These are phyloP conservation scores for Acanthaster planci DNA, from an alignment of 35 echinoderm and acorn worm species.

Conservation along the genomic window DNA sequence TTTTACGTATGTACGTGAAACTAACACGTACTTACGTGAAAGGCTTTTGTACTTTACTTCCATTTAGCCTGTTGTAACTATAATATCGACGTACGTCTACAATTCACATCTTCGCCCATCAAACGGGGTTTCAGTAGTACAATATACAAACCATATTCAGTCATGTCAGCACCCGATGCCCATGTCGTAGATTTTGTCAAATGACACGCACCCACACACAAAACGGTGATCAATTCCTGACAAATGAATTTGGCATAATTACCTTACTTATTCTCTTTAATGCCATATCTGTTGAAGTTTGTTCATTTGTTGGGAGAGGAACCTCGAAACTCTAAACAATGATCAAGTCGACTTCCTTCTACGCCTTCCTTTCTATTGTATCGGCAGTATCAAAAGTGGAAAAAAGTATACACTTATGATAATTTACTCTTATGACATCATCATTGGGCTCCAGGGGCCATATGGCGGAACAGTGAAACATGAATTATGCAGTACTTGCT, in stretches of 20 bases:
- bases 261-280: constrained; percentile 59
- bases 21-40: too few relatives aligned
- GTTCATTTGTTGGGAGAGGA: background rate
- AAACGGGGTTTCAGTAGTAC: too few relatives aligned
- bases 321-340: background rate
- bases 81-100: too few relatives aligned
- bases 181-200: background rate
- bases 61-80: too few relatives aligned
- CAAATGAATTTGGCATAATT: background rate
- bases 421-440: background rate
- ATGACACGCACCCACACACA: background rate
- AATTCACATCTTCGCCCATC: too few relatives aligned
- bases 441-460: background rate
- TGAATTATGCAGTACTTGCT: too few relatives aligned
- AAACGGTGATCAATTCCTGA: background rate
- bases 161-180: too few relatives aligned
- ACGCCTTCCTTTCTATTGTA: background rate
- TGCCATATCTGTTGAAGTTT: constrained; percentile 21
- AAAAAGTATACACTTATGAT: too few relatives aligned
- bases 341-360: constrained; percentile 3
- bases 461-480: too few relatives aligned
- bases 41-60: too few relatives aligned
- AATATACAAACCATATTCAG: too few relatives aligned
- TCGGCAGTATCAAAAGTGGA: background rate
- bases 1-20: too few relatives aligned